A percentile compares a stretch with the other conserved stretches of the same genome.
phyloP scores from a whole-genome alignment of 2,113 vertebrate species.

The Mirza zaza region DNA sequence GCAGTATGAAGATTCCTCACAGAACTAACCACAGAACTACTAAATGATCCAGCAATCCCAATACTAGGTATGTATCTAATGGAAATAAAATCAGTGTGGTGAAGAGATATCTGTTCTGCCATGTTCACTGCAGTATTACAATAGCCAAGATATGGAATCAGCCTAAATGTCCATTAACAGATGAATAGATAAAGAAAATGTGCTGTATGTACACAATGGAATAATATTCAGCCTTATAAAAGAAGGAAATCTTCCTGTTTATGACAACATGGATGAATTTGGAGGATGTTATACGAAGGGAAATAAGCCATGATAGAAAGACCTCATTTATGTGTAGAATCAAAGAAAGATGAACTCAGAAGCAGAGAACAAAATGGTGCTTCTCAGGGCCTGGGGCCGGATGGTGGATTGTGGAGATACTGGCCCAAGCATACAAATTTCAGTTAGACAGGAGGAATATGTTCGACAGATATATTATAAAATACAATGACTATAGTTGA shows the following conservation, averaged over 20 bases:
- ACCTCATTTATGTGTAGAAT: not conserved
- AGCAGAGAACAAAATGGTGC: not conserved
- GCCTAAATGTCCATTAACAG: not conserved
- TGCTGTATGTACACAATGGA: not conserved
- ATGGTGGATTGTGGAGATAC: not conserved
- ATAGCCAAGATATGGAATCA: not conserved
- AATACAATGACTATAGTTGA: not conserved
- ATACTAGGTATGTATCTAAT: not conserved
- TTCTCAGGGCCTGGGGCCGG: not conserved
- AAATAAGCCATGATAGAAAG: not conserved
- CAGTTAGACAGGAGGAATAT: not conserved
- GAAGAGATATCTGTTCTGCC: not conserved
- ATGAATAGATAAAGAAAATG: not conserved
- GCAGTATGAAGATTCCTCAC: not conserved
- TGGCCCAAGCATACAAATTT: not conserved
- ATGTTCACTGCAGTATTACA: not conserved
- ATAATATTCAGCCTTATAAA: not conserved
- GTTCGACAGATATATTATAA: not conserved
- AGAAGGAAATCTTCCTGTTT: not conserved
- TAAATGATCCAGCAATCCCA: not conserved
- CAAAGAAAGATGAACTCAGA: not conserved
- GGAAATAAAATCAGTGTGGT: not conserved
- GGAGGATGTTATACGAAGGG: not conserved
- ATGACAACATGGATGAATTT: not conserved
- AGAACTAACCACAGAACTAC: not conserved